Evolutionary conservation across 2,888 invertebrate genomes (phyloP), one percentile per base, ranked within the genome.

Genomic region (Oscheius onirici): DNA sequence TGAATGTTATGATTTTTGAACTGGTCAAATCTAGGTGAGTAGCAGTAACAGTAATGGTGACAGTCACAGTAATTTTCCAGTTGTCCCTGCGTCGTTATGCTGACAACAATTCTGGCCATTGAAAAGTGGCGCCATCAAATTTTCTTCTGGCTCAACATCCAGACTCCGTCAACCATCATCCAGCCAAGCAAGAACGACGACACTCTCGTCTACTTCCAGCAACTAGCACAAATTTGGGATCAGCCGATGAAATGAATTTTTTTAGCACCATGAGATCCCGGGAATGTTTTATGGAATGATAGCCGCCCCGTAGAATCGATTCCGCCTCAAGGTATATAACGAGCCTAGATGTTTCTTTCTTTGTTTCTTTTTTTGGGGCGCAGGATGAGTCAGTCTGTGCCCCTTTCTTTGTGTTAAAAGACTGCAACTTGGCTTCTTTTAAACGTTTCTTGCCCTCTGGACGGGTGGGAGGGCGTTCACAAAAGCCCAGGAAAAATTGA

Each of bases 1-100:
- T 63, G n/a, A 46, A 46, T 15, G 49, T 63, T 17, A 63, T 63
- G 63, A 17, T 63, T n/a, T 63, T 63, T n/a, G 63, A 63, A 63
- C 15, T 63, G 17, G n/a, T 26, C 0, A 63, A 63, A 28, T 63
- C 63, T 0, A 49, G 46, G 63, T 63, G 15, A 26, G 13, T 52
- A 46, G 3, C 8, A n/a, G n/a, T n/a, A n/a, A n/a, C n/a, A n/a
- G n/a, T n/a, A n/a, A n/a, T 46, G 5, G n/a, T 1, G 46, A 20
- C 17, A 20, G 10, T 17, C 22, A 49, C 10, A 17, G 2, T 15
- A 17, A 1, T 49, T n/a, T 49, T 49, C 2, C 17, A 49, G 49
- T 49, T 49, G 49, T 17, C 49, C 49, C 20, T 28, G 17, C 2
- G 49, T 63, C 17, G 63, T 63, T 2, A 63, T 63, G 63, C 17